These are phyloP conservation scores for Channallabes apus DNA, from an alignment of 2,797 vertebrate species.

Conservation along the genomic window DNA sequence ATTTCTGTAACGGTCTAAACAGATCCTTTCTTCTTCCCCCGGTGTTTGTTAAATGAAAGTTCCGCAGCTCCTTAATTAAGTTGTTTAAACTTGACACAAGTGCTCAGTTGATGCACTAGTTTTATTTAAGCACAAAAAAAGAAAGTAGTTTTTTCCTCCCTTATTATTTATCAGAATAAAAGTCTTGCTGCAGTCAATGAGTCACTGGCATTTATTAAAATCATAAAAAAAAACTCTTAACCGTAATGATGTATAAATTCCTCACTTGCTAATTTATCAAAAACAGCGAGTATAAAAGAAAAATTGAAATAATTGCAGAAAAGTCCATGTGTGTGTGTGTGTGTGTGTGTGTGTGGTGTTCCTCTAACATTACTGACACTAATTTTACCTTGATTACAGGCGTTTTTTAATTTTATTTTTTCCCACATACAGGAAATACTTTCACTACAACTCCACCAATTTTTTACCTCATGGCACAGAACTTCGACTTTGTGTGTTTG, in stretches of 20 bases:
- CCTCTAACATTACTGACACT: background rate
- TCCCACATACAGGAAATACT: background rate
- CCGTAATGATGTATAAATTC: background rate
- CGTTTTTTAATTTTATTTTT: background rate
- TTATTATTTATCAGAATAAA: background rate
- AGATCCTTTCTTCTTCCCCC: background rate
- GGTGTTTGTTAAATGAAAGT: background rate
- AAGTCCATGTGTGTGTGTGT: background rate
- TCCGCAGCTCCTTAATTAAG: background rate
- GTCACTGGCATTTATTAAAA: background rate
- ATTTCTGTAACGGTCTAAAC: background rate
- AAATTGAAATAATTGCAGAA: background rate
- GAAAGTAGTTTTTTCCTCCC: background rate
- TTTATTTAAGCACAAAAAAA: background rate
- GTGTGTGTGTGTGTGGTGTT: background rate
- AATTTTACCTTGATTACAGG: background rate
- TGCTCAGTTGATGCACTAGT: background rate
- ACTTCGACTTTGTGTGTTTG: constrained; percentile 60
- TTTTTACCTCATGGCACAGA: background rate
- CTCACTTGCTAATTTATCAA: background rate
- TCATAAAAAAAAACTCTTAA: background rate
- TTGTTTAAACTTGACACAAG: background rate
- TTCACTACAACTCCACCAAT: background rate
- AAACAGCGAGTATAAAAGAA: background rate
- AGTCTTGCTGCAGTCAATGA: background rate